phyloP scores from a whole-genome alignment of 2,888 invertebrate genomes.

The Alviniconcha strummeri region DNA sequence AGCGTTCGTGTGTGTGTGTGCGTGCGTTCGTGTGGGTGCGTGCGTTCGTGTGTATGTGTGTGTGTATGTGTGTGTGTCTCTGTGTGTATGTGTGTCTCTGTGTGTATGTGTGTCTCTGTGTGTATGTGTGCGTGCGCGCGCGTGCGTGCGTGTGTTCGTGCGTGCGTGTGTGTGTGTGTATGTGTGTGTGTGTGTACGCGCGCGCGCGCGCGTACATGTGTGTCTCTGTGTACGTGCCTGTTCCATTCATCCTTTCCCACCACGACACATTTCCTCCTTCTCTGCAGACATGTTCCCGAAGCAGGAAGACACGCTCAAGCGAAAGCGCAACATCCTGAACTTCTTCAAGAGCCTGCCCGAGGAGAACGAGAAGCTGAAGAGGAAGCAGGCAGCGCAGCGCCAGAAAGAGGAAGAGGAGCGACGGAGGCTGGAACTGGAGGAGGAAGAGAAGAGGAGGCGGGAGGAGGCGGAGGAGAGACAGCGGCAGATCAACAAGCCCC shows the following conservation, averaged over 20 bases:
- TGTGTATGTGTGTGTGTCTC: no score
- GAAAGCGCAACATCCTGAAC: slow-evolving; percentile 37
- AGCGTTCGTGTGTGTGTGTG: no score
- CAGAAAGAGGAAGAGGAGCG: slow-evolving; percentile 7
- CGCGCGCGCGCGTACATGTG: not conserved
- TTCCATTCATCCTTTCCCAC: no score
- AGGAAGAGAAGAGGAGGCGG: slow-evolving; percentile 17
- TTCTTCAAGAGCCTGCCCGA: slow-evolving; percentile 22
- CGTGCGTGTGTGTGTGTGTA: no score
- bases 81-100: no score
- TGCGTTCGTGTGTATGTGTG: no score
- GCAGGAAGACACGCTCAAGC: slow-evolving; percentile 31
- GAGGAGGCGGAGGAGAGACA: slow-evolving; percentile 1
- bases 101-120: no score
- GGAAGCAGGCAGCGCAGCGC: not conserved
- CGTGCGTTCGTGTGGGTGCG: no score
- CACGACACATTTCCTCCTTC: not conserved
- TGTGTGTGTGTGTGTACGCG: not conserved
- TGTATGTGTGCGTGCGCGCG: no score
- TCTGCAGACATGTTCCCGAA: slow-evolving; percentile 29
- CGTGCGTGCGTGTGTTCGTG: no score
- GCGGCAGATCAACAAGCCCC: not conserved
- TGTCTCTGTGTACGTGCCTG: not conserved
- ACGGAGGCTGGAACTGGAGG: slow-evolving; percentile 14
- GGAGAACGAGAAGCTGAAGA: slow-evolving; percentile 10